Percentiles rank a stretch among this genome's conserved stretches.
These are phyloP conservation scores for Oryzias woworae DNA, from an alignment of 2,113 vertebrate species.

Conservation along the genomic window DNA sequence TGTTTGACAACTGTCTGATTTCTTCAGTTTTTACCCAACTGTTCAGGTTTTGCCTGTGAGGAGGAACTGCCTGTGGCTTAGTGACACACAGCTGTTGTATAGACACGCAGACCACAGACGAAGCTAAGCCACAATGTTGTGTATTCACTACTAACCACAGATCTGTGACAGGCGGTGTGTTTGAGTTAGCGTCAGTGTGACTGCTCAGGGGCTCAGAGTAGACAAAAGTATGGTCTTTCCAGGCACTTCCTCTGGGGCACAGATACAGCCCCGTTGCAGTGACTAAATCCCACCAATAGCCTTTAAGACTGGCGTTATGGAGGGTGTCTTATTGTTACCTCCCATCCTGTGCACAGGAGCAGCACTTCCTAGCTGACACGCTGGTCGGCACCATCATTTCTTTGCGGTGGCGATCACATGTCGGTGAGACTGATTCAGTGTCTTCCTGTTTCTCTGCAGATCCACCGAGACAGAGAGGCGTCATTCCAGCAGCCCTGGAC, in stretches of 20 bases:
- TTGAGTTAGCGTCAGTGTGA: constrained; percentile 21
- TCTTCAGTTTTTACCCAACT: constrained; percentile 19
- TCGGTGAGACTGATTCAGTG: constrained; percentile 66
- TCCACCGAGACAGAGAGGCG: constrained; percentile 77
- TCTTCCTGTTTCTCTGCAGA: constrained; percentile 77
- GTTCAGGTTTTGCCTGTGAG: constrained; percentile 29
- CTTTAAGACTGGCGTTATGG: constrained; percentile 21
- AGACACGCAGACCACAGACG: constrained; percentile 56
- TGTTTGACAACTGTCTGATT: constrained; percentile 36
- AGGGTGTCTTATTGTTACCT: constrained; percentile 29
- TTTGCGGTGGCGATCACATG: constrained; percentile 72
- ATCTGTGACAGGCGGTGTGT: constrained; percentile 33
- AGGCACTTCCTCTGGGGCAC: constrained; percentile 21
- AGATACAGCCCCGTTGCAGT: constrained; percentile 5
- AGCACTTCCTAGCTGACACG: constrained; percentile 50
- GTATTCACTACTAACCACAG: constrained; percentile 51
- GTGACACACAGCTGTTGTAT: constrained; percentile 56
- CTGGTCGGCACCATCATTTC: constrained; percentile 57
- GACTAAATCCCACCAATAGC: constrained; percentile 9
- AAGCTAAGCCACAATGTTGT: constrained; percentile 47
- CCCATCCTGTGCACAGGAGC: constrained; percentile 38
- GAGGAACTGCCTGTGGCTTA: constrained; percentile 17
- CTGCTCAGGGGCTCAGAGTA: constrained; percentile 17
- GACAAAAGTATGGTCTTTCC: constrained; percentile 27
- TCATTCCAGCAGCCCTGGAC: constrained; percentile 58